Evolutionary conservation across 2,797 vertebrate genomes (phyloP).

Genomic region (Iguana delicatissima): DNA sequence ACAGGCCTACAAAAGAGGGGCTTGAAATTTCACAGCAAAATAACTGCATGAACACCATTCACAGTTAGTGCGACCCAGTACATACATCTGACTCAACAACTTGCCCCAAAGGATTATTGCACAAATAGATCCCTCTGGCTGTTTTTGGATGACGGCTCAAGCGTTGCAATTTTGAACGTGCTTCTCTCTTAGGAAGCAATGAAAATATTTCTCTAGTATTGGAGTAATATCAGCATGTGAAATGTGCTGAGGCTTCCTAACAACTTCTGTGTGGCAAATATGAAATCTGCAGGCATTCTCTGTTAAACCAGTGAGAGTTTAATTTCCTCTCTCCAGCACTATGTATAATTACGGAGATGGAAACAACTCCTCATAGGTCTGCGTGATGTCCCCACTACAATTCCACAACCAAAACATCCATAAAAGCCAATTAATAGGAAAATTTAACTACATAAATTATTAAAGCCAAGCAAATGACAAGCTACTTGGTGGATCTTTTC

Average conservation of each 20-base stretch:
- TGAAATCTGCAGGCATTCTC: not conserved
- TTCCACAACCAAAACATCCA: conserved; percentile 30
- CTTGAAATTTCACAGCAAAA: too few relatives aligned
- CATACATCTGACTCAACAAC: not conserved
- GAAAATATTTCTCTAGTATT: conserved; percentile 17
- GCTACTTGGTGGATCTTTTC: not conserved
- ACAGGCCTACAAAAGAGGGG: too few relatives aligned
- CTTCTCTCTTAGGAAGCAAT: not conserved
- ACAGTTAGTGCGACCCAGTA: not conserved
- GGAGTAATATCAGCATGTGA: not conserved
- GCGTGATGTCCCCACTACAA: not conserved
- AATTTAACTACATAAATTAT: not conserved
- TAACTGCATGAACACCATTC: not conserved
- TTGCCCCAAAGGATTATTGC: too few relatives aligned
- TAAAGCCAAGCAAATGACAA: conserved; percentile 5
- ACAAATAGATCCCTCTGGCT: not conserved
- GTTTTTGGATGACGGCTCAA: not conserved
- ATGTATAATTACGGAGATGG: not conserved
- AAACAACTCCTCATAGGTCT: not conserved
- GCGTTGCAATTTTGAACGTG: not conserved
- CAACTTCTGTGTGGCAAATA: not conserved
- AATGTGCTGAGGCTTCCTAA: not conserved
- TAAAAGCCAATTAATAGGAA: conserved; percentile 3
- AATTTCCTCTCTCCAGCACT: not conserved
- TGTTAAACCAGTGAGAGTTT: not conserved